These are phyloP conservation scores for Pogonus chalceus DNA, from an alignment of 1,140 invertebrate species.

Conservation along the genomic window DNA sequence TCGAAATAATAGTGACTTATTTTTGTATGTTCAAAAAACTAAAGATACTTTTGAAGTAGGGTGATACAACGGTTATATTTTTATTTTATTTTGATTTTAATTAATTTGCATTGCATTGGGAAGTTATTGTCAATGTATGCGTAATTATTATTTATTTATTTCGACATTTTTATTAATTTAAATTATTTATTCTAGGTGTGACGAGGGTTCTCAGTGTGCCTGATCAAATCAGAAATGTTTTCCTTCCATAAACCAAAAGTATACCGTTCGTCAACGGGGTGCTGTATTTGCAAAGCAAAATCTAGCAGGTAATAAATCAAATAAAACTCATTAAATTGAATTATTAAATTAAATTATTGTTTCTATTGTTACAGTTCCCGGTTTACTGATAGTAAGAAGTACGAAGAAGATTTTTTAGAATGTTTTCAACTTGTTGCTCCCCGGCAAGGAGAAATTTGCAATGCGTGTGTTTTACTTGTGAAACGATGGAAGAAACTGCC, in stretches of 20 bases:
- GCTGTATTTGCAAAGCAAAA: constrained; percentile 84
- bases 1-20: too few relatives aligned
- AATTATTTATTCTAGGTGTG: too few relatives aligned
- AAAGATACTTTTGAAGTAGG: too few relatives aligned
- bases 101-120: too few relatives aligned
- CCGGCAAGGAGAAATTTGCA: constrained; percentile 76
- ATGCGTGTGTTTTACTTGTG: constrained; percentile 77
- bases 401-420: constrained; percentile 74
- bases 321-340: neutral
- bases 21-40: too few relatives aligned
- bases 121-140: too few relatives aligned
- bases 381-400: constrained; percentile 80
- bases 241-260: constrained; percentile 85
- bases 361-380: constrained; percentile 53
- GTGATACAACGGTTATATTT: too few relatives aligned
- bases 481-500: constrained; percentile 80
- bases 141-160: too few relatives aligned
- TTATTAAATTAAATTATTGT: constrained; percentile 4
- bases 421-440: constrained; percentile 72
- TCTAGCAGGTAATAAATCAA: constrained; percentile 52
- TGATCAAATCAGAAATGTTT: constrained; percentile 70
- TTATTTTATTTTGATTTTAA: too few relatives aligned
- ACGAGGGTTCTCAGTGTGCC: too few relatives aligned
- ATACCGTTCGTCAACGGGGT: constrained; percentile 71
- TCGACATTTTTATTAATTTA: too few relatives aligned